phyloP scores from a whole-genome alignment of 1,140 invertebrate species.

The Drosophila teissieri region DNA sequence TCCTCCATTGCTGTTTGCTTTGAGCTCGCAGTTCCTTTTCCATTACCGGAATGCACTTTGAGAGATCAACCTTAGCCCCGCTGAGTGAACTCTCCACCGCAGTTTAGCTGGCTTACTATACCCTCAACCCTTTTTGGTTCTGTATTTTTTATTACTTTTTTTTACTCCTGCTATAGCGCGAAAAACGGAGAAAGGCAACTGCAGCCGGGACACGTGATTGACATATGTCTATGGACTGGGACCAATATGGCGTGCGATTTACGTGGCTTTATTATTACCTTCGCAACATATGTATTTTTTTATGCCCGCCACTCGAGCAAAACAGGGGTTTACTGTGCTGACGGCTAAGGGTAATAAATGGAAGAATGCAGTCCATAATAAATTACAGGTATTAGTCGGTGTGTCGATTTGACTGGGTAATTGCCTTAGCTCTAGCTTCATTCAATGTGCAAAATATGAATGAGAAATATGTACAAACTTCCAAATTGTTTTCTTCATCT shows the following conservation, averaged over 20 bases:
- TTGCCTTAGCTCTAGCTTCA: slow-evolving; percentile 12
- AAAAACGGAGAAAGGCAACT: slow-evolving; percentile 10
- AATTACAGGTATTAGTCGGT: slow-evolving; percentile 4
- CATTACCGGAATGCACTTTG: slow-evolving; percentile 40
- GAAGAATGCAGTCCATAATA: slow-evolving; percentile 9
- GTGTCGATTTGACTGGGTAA: slow-evolving; percentile 18
- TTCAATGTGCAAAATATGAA: background rate
- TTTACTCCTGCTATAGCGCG: background rate
- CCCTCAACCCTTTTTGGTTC: slow-evolving; percentile 4
- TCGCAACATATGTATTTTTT: slow-evolving; percentile 26
- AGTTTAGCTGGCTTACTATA: slow-evolving; percentile 15
- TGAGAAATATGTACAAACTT: too few species aligned
- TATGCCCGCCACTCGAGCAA: slow-evolving; percentile 22
- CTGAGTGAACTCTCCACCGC: slow-evolving; percentile 31
- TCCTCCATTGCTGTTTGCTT: slow-evolving; percentile 23
- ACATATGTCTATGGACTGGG: slow-evolving; percentile 64
- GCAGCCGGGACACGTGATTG: slow-evolving; percentile 53
- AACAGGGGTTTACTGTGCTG: slow-evolving; percentile 4
- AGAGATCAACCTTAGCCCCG: slow-evolving; percentile 18
- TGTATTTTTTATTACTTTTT: slow-evolving; percentile 13
- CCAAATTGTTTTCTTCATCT: too few species aligned
- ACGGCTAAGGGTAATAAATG: slow-evolving; percentile 14
- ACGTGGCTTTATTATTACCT: slow-evolving; percentile 48
- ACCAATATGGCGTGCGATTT: slow-evolving; percentile 65
- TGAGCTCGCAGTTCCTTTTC: slow-evolving; percentile 40